phyloP scores from a whole-genome alignment of 2,113 vertebrate species.

The Gracilinanus agilis region DNA sequence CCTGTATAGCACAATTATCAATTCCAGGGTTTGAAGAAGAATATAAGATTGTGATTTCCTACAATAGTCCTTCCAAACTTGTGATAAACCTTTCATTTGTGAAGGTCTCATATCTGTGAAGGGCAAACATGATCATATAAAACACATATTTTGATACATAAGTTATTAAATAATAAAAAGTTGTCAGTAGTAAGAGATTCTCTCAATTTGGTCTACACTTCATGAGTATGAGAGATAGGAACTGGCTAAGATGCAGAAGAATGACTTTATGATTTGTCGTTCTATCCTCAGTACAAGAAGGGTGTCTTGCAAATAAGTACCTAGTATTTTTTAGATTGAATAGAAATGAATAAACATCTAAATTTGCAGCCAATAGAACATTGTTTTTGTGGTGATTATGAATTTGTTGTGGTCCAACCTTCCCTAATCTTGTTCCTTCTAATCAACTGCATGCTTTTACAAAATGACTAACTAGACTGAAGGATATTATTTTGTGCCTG shows the following conservation, averaged over 20 bases:
- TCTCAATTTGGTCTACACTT: not conserved
- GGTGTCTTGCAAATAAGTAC: not conserved
- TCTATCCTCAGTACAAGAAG: not conserved
- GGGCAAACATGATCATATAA: too few relatives aligned
- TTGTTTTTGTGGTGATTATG: not conserved
- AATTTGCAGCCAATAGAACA: not conserved
- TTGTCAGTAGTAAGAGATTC: not conserved
- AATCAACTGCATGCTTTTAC: not conserved
- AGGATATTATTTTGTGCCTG: not conserved
- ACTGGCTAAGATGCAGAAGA: not conserved
- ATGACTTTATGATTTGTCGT: not conserved
- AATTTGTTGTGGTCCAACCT: not conserved
- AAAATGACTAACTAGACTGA: not conserved
- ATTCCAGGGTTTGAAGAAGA: not conserved
- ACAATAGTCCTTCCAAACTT: not conserved
- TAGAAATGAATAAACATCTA: not conserved
- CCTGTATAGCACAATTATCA: not conserved
- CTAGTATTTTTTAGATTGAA: not conserved
- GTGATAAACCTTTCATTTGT: not conserved
- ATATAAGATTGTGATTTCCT: not conserved
- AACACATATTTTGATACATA: not conserved
- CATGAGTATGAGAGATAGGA: not conserved
- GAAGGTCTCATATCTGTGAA: not conserved
- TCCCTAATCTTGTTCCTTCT: not conserved
- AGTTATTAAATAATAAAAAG: not conserved